These are phyloP conservation scores for Emydoidea blandingii DNA, from an alignment of 2,797 vertebrate species.

Conservation along the genomic window DNA sequence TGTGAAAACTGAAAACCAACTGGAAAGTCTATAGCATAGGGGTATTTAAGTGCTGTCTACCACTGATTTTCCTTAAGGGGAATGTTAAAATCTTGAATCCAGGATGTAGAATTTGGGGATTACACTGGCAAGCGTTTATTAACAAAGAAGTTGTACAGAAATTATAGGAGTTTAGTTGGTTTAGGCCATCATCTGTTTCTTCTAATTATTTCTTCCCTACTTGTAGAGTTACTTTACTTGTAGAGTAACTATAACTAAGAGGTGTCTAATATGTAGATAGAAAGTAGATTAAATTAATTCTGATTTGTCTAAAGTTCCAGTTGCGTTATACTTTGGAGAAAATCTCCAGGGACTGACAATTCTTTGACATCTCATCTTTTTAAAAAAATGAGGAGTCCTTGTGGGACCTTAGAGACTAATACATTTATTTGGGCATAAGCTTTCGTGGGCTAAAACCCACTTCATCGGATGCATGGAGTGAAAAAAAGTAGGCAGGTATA, in stretches of 20 bases:
- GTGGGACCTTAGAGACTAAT: no score
- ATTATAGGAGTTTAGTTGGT: constrained; percentile 39
- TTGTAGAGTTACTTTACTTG: constrained; percentile 38
- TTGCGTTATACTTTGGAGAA: constrained; percentile 53
- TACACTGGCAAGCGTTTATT: constrained; percentile 31
- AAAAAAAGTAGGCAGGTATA: no score
- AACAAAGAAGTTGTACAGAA: constrained; percentile 36
- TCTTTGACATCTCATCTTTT: constrained; percentile 64
- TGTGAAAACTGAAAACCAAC: constrained; percentile 58
- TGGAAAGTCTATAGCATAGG: constrained; percentile 48
- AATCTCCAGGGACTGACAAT: constrained; percentile 69
- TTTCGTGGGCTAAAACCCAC: no score
- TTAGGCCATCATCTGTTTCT: constrained; percentile 54
- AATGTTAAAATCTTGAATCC: constrained; percentile 50
- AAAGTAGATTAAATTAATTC: constrained; percentile 61
- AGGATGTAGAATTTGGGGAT: constrained; percentile 22
- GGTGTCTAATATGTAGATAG: neutral
- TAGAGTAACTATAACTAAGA: constrained; percentile 14
- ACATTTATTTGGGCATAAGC: no score
- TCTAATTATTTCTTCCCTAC: constrained; percentile 51
- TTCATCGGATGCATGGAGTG: no score
- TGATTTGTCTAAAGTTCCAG: constrained; percentile 43
- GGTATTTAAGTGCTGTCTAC: constrained; percentile 60
- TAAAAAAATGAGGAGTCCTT: no score
- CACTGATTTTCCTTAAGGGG: constrained; percentile 53